Evolutionary conservation across 2,888 invertebrate genomes (phyloP), one percentile per base, ranked within the genome.

Genomic region (Carabus problematicus): DNA sequence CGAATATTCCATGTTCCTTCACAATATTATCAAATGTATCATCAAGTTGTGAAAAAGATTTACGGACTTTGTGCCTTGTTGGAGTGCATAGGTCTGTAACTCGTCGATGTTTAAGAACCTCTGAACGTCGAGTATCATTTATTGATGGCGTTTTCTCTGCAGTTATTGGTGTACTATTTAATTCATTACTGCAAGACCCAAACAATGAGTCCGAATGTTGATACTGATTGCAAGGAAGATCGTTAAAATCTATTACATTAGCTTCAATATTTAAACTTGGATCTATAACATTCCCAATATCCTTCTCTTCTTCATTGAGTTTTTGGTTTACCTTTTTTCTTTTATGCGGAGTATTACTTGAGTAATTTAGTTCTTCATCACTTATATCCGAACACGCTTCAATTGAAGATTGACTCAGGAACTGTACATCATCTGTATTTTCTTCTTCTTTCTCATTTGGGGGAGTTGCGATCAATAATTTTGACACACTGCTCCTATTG

Each of bases 331-430:
- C 18, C 68, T 63, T 64, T 1, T 55, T 54, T 49, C 12, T 59
- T n/a, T 12, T 12, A 59, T 58, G 39, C 11, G 58, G 39, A 6
- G 11, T n/a, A 47, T 59, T 47, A 40, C 45, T 16, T 0, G 89
- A 89, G 79, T 89, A 89, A 75, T 89, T 86, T 18, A 89, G 79
- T 81, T 89, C 89, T 73, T 86, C 86, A 75, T 89, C 88, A 52
- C 84, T 85, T 70, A 86, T 80, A 71, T 80, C 77, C 1, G 64
- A 58, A 56, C 29, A 14, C 14, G 39, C 9, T 29, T 56, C 58
- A 45, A 39, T 47, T 1, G 58, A 56, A 12, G 64, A 64, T 58
- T 64, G 66, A 73, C 52, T 52, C 2, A 52, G 14, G 9, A 18
- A 18, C 29, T 83, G 82, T 55, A 78, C 7, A 41, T 54, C 42